Conservation (phyloP, 1,140 invertebrate genomes). For the Dufourea novaeangliae region DNA sequence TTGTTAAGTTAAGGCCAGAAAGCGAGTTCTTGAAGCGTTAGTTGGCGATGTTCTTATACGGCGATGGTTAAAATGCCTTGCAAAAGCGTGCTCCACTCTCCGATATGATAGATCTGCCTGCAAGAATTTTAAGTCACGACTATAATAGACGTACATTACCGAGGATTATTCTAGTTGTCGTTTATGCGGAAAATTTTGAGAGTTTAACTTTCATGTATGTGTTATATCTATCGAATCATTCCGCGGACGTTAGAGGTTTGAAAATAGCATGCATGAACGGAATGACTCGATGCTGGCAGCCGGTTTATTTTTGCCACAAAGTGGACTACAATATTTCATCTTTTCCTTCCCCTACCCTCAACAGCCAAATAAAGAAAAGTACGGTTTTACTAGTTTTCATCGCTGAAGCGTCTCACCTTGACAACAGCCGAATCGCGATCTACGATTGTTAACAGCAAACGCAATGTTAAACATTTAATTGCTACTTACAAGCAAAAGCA, state of each 20-base stretch:
- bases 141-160: too few species aligned
- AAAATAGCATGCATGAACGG: conserved; percentile 49
- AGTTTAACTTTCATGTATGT: too few species aligned
- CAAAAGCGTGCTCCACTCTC: conserved; percentile 18
- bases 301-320: conserved; percentile 52
- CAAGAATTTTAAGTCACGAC: conserved; percentile 47
- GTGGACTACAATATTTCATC: conserved; percentile 22
- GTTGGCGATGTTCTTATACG: conserved; percentile 64
- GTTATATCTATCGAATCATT: not conserved
- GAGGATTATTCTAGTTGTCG: too few species aligned
- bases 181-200: too few species aligned
- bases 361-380: too few species aligned
- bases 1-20: conserved; percentile 65
- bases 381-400: too few species aligned
- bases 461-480: conserved; percentile 17
- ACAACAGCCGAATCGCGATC: too few species aligned
- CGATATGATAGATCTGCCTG: conserved; percentile 29
- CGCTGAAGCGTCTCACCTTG: too few species aligned
- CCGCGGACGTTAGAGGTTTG: conserved; percentile 31
- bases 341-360: not conserved
- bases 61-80: conserved; percentile 49
- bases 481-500: conserved; percentile 55
- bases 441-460: conserved; percentile 2
- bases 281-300: conserved; percentile 35
- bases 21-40: conserved; percentile 71